These are phyloP conservation scores for Bombyx mori DNA, from an alignment of 1,140 invertebrate genomes.

Conservation along the genomic window ASM3026992v2 NC_085114.1:7407001-7407500, in stretches of 20 bases:
- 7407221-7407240: constrained; percentile 55
- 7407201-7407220: constrained; percentile 35
- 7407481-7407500: constrained; percentile 24
- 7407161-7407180: constrained; percentile 45
- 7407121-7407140: constrained; percentile 48
- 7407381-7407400: neutral
- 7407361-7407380: no score
- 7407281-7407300: no score
- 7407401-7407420: constrained; percentile 15
- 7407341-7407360: no score
- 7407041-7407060: no score
- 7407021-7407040: no score
- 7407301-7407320: no score
- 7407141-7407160: constrained; percentile 16
- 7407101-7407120: constrained; percentile 36
- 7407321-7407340: no score
- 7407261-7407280: neutral
- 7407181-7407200: constrained; percentile 54
- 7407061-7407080: neutral
- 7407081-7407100: constrained; percentile 38
- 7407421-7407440: constrained; percentile 19
- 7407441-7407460: constrained; percentile 20
- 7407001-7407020: no score
- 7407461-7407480: constrained; percentile 33
- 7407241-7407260: constrained; percentile 46